Conservation (phyloP, 2,797 vertebrate genomes). For the Sparidentex hasta region DNA sequence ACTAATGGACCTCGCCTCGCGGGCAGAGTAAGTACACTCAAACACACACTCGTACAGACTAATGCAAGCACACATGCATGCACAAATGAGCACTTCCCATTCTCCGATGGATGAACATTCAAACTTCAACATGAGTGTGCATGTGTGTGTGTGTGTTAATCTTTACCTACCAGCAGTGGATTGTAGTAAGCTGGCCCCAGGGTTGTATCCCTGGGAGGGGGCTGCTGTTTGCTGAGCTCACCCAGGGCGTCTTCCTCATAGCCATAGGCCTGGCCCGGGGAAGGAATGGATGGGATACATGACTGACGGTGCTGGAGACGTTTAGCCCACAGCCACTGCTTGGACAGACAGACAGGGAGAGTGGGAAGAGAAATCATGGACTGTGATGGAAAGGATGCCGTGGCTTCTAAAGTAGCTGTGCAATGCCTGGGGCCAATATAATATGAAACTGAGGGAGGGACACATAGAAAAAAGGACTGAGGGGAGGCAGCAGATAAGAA, state of each 20-base stretch:
- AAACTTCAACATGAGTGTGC: slow-evolving; percentile 23
- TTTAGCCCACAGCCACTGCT: slow-evolving; percentile 68
- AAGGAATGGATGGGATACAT: slow-evolving; percentile 86
- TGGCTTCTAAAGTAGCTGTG: slow-evolving; percentile 52
- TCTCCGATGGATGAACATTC: slow-evolving; percentile 54
- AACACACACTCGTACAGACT: slow-evolving; percentile 61
- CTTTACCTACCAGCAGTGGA: slow-evolving; percentile 79
- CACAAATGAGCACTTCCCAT: slow-evolving; percentile 59
- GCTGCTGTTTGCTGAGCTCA: slow-evolving; percentile 77
- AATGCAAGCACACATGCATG: slow-evolving; percentile 60
- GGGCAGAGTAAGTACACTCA: slow-evolving; percentile 69
- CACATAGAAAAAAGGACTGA: slow-evolving; percentile 13
- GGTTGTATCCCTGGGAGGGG: slow-evolving; percentile 81
- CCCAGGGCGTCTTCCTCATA: slow-evolving; percentile 84
- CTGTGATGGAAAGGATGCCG: slow-evolving; percentile 43
- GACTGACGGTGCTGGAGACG: slow-evolving; percentile 65
- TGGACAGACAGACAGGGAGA: slow-evolving; percentile 25
- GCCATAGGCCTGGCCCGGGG: slow-evolving; percentile 83
- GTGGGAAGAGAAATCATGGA: slow-evolving; percentile 38
- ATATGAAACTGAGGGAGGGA: slow-evolving; percentile 28
- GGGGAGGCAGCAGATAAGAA: slow-evolving; percentile 2
- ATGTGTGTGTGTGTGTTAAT: slow-evolving; percentile 21
- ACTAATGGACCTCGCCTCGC: slow-evolving; percentile 86
- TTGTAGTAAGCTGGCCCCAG: slow-evolving; percentile 88
- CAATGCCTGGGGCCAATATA: slow-evolving; percentile 57